A percentile compares a stretch with the other conserved stretches of the same genome.
These are phyloP conservation scores for Thryonomys swinderianus DNA, from an alignment of 2,113 vertebrate genomes.

Conservation along the genomic window DNA sequence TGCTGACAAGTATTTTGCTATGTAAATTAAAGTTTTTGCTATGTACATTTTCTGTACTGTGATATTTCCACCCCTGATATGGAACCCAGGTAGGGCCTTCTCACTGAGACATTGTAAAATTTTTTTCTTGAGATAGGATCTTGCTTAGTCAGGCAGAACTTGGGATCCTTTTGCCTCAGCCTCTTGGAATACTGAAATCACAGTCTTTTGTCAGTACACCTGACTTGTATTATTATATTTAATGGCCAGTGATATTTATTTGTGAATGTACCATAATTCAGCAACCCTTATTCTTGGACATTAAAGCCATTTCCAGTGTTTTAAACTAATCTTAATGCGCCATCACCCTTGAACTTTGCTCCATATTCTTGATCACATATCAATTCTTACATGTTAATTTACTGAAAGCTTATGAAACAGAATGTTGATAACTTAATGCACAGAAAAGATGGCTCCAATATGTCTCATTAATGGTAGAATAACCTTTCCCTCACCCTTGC, in stretches of 20 bases:
- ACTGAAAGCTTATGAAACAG: not conserved
- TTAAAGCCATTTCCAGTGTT: not conserved
- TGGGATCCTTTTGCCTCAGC: not conserved
- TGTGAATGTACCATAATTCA: not conserved
- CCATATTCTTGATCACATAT: constrained; percentile 8
- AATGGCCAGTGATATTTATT: not conserved
- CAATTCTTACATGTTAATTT: not conserved
- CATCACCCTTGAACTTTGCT: not conserved
- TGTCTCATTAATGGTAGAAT: not conserved
- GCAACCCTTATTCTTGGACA: not conserved
- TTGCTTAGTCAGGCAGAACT: not conserved
- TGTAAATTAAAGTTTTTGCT: no score
- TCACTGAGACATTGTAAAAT: not conserved
- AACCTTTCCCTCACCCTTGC: not conserved
- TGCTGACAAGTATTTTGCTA: not conserved
- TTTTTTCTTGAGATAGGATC: not conserved
- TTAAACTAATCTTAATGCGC: not conserved
- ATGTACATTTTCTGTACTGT: not conserved
- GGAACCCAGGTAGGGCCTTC: not conserved
- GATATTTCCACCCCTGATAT: not conserved
- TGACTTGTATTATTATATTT: not conserved
- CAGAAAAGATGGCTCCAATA: not conserved
- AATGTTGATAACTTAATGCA: not conserved
- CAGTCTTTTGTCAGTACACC: not conserved
- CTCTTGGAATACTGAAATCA: not conserved